Conservation (phyloP, 2,797 vertebrate genomes). For the Acipenser transmontanus region DNA sequence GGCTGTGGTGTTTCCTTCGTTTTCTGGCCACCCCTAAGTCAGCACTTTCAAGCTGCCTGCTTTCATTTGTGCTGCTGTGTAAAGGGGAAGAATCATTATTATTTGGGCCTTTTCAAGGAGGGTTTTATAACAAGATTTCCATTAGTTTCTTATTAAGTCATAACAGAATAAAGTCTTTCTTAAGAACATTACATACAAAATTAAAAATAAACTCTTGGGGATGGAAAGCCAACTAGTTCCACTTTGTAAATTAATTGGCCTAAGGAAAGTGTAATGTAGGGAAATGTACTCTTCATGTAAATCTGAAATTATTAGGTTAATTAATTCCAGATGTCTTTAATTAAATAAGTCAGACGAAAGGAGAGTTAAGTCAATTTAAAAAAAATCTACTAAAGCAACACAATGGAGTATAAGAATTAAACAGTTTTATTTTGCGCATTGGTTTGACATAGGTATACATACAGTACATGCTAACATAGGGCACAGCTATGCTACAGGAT, state of each 20-base stretch:
- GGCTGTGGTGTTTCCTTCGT: not conserved
- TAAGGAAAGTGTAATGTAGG: not conserved
- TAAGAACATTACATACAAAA: conserved; percentile 14
- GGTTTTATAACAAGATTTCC: conserved; percentile 19
- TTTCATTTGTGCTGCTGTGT: conserved; percentile 3
- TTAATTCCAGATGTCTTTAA: conserved; percentile 12
- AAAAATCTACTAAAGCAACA: not conserved
- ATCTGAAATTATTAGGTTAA: conserved; percentile 14
- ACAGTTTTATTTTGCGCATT: no score
- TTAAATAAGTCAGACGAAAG: conserved; percentile 11
- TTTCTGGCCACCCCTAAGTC: not conserved
- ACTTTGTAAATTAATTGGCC: no score
- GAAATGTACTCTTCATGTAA: conserved; percentile 11
- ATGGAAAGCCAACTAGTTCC: not conserved
- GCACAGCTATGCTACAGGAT: no score
- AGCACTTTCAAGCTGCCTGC: not conserved
- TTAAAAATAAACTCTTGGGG: not conserved
- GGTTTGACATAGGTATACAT: no score
- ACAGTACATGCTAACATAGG: no score
- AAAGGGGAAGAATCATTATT: conserved; percentile 13
- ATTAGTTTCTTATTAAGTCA: conserved; percentile 21
- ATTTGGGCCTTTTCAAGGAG: conserved; percentile 16
- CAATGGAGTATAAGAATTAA: no score
- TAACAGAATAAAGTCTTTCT: conserved; percentile 20
- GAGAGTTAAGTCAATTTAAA: conserved; percentile 6